Evolutionary conservation across 2,113 vertebrate species (phyloP).

Genomic region (Rousettus leschenaultii): DNA sequence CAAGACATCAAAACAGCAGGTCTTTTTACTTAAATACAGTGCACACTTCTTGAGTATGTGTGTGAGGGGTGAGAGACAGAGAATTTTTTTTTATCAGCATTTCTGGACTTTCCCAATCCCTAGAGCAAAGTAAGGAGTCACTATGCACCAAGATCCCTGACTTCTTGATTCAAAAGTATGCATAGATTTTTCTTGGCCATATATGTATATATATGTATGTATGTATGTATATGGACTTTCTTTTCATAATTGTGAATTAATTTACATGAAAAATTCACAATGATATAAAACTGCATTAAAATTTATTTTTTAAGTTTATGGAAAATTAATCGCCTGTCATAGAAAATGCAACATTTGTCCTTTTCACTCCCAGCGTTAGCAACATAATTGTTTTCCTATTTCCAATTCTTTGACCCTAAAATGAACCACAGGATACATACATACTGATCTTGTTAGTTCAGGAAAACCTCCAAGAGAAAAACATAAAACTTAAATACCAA

Average conservation of each 20-base stretch:
- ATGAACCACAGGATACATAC: not conserved
- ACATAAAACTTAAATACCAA: not conserved
- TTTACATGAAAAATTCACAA: not conserved
- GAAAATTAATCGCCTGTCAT: not conserved
- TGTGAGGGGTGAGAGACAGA: not conserved
- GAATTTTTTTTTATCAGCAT: not conserved
- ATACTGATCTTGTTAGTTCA: not conserved
- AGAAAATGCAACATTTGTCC: not conserved
- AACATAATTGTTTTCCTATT: not conserved
- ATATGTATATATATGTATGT: not conserved
- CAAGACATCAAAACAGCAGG: not conserved
- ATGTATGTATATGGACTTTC: not conserved
- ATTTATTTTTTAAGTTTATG: not conserved
- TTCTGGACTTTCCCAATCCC: not conserved
- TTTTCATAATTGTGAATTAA: not conserved
- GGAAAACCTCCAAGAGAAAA: not conserved
- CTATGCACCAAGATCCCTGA: not conserved
- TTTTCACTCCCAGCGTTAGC: not conserved
- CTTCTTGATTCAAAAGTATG: accelerated
- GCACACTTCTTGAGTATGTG: not conserved
- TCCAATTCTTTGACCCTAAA: not conserved
- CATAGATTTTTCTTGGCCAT: not conserved
- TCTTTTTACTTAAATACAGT: not conserved
- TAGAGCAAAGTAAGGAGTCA: not conserved
- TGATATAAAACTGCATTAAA: not conserved